Evolutionary conservation across 2,113 vertebrate species (phyloP).

Genomic region (Oreamnos americanus): DNA sequence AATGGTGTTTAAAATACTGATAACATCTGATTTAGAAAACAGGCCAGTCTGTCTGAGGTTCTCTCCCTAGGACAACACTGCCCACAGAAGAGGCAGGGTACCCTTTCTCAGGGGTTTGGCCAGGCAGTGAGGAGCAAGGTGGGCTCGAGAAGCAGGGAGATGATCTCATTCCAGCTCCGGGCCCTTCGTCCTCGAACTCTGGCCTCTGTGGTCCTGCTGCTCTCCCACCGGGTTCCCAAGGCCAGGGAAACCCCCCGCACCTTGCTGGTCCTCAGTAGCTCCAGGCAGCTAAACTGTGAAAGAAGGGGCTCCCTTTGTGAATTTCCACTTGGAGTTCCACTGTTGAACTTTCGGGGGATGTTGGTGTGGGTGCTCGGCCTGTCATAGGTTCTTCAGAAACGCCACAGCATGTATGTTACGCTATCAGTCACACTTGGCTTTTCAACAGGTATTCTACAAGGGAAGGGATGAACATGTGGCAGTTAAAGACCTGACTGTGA

Average conservation of each 20-base stretch:
- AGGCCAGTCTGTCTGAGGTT: background rate
- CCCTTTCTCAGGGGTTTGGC: background rate
- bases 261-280: background rate
- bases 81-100: background rate
- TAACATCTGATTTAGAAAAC: background rate
- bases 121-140: background rate
- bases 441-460: slow-evolving; percentile 82
- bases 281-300: background rate
- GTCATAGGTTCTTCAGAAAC: background rate
- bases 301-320: background rate
- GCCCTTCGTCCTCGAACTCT: background rate
- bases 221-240: background rate
- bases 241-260: background rate
- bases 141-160: background rate
- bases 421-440: background rate
- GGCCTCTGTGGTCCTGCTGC: background rate
- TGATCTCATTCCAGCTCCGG: background rate
- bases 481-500: slow-evolving; percentile 84
- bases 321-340: background rate
- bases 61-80: background rate
- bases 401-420: background rate
- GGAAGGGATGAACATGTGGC: slow-evolving; percentile 80
- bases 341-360: no score
- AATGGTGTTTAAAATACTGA: background rate
- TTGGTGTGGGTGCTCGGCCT: background rate